These are phyloP conservation scores for Gymnocypris eckloni DNA, from an alignment of 2,797 vertebrate species.

Conservation along the genomic window DNA sequence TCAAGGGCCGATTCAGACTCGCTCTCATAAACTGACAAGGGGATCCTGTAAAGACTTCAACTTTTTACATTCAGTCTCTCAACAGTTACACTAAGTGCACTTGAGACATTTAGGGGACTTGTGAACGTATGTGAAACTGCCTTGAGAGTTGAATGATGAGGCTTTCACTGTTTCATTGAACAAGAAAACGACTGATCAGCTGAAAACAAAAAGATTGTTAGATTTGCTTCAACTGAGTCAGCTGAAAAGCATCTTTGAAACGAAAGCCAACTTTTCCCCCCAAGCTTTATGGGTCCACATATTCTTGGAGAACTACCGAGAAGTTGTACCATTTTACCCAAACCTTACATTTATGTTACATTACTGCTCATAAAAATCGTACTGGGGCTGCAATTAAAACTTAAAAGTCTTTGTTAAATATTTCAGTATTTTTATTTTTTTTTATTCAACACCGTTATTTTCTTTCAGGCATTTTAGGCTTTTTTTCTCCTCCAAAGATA, in stretches of 20 bases:
- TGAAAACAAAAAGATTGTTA: slow-evolving; percentile 34
- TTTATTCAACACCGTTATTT: background rate
- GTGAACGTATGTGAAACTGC: slow-evolving; percentile 43
- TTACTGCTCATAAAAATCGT: slow-evolving; percentile 16
- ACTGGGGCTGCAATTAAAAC: slow-evolving; percentile 6
- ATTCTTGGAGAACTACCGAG: background rate
- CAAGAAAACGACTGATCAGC: slow-evolving; percentile 17
- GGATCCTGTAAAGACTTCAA: slow-evolving; percentile 45
- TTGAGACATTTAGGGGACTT: slow-evolving; percentile 58
- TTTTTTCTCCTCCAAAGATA: background rate
- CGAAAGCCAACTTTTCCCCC: slow-evolving; percentile 3
- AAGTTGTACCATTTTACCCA: background rate
- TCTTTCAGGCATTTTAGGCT: background rate
- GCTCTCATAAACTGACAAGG: slow-evolving; percentile 37
- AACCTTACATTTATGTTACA: slow-evolving; percentile 31
- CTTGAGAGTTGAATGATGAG: slow-evolving; percentile 43
- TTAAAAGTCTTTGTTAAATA: slow-evolving; percentile 1
- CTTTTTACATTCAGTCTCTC: slow-evolving; percentile 49
- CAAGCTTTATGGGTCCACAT: slow-evolving; percentile 27
- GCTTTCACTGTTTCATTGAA: slow-evolving; percentile 36
- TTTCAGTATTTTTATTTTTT: background rate
- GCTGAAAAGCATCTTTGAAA: slow-evolving; percentile 29
- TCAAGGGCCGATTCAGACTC: background rate
- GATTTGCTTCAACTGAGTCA: slow-evolving; percentile 19
- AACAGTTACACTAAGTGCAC: slow-evolving; percentile 52